Base-by-base conservation (phyloP, 2,797 vertebrate genomes). In the Carapus acus region DNA sequence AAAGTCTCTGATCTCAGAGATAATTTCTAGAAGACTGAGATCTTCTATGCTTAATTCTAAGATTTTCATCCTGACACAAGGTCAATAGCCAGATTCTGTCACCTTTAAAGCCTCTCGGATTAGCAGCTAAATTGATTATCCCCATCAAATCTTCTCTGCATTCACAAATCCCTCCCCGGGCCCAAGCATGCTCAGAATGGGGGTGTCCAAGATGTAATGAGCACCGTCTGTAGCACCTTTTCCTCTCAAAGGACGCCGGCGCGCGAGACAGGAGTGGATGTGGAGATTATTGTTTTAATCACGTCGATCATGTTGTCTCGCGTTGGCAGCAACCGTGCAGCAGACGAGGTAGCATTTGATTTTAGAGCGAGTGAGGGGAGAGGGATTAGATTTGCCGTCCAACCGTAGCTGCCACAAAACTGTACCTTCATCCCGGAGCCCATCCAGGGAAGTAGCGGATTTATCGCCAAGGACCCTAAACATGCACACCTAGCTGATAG, bases 11-110 rank as follows among this genome's bases (percentile, higher is more conserved):
- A 64, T 71, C 71, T 42, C 21, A 24, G 36, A 33, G 31, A 60
- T 55, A 55, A 58, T 60, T 54, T 71, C 45, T 58, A 44, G 27
- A 62, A 68, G 55, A 58, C 51, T 51, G 19, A 63, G 54, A 70
- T 73, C 51, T 57, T 29, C 6, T 62, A 62, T 50, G 22, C 40
- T 63, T 64, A 62, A 65, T 54, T 82, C 33, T 17, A 54, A 76
- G 16, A 60, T 73, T 71, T 73, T 31, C 65, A 65, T 47, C 54
- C 53, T 68, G 71, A 79, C 74, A 74, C 48, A 65, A 56, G 62
- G 61, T 78, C 71, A 76, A 73, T 73, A 72, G 49, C 36, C 31
- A 40, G 44, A 56, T 60, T 58, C 56, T 41, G 36, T 71, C 58
- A 65, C 67, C 65, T 71, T 44, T 58, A 51, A 74, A 20, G 41